A percentile compares a stretch with the other conserved stretches of the same genome.
These are phyloP conservation scores for Aphaenogaster rudis DNA, from an alignment of 1,140 invertebrate genomes.

Conservation along the genomic window DNA sequence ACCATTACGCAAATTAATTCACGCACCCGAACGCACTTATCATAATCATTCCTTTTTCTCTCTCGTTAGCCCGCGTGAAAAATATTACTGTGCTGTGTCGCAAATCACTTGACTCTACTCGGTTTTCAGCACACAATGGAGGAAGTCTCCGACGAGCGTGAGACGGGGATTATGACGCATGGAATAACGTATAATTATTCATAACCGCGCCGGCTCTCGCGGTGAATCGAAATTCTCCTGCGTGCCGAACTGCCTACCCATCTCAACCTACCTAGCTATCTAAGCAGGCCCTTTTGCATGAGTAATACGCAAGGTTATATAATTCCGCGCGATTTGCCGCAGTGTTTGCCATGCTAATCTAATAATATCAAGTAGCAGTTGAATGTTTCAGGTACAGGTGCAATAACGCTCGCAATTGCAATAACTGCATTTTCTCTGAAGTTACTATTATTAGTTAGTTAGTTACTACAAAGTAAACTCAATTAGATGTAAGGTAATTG, in stretches of 20 bases:
- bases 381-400: background rate
- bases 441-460: background rate
- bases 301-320: slow-evolving; percentile 51
- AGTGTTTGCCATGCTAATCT: background rate
- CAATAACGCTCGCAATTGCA: background rate
- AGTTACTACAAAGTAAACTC: background rate
- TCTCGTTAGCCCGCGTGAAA: background rate
- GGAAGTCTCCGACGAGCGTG: slow-evolving; percentile 36
- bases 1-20: background rate
- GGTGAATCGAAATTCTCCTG: slow-evolving; percentile 53
- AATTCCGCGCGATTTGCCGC: background rate
- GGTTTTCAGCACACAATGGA: slow-evolving; percentile 33
- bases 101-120: slow-evolving; percentile 46
- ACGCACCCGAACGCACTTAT: background rate
- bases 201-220: slow-evolving; percentile 48
- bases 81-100: slow-evolving; percentile 22
- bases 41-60: background rate
- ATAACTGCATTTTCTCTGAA: background rate
- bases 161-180: slow-evolving; percentile 38
- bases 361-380: background rate
- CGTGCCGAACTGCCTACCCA: slow-evolving; percentile 63
- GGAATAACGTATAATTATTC: slow-evolving; percentile 64
- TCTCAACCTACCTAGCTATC: slow-evolving; percentile 27
- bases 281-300: slow-evolving; percentile 52
- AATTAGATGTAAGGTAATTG: background rate